These are phyloP conservation scores for Drosophila buzzatii DNA, from an alignment of 2,888 invertebrate genomes.

Conservation along the genomic window DNA sequence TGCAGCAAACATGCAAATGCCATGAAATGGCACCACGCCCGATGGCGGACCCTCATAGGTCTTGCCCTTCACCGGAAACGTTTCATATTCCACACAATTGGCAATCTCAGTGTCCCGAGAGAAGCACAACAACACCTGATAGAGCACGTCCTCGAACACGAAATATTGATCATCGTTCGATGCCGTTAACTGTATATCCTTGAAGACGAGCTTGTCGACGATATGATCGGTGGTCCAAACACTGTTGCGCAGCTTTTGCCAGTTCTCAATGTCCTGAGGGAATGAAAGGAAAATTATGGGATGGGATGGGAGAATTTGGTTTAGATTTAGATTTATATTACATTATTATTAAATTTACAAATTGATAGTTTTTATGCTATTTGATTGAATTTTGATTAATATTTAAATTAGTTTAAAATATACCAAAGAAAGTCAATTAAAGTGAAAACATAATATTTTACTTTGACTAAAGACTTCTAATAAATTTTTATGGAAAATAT, in stretches of 20 bases:
- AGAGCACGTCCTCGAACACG: constrained; percentile 97
- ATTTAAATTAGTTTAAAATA: not conserved
- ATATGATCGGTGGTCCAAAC: constrained; percentile 96
- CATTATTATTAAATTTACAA: not conserved
- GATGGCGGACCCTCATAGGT: constrained; percentile 90
- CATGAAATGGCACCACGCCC: constrained; percentile 98
- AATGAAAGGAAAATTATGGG: constrained; percentile 3
- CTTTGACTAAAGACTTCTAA: too few species aligned
- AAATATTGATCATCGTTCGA: constrained; percentile 99
- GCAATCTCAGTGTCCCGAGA: constrained; percentile 94
- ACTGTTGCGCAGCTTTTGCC: constrained; percentile 91
- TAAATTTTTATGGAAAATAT: too few species aligned
- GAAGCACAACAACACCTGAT: constrained; percentile 97
- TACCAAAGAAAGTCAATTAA: too few species aligned
- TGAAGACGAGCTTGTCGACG: constrained; percentile 97
- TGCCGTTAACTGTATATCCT: constrained; percentile 97
- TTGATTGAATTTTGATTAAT: not conserved
- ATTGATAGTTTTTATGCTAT: not conserved
- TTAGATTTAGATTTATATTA: not conserved
- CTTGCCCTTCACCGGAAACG: constrained; percentile 82
- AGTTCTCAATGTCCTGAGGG: constrained; percentile 90
- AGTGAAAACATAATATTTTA: too few species aligned
- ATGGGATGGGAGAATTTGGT: too few species aligned
- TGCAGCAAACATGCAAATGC: constrained; percentile 98
- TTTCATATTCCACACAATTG: constrained; percentile 88